These are phyloP conservation scores for Calyptomena viridis DNA, from an alignment of 2,113 vertebrate genomes.

Conservation along the genomic window DNA sequence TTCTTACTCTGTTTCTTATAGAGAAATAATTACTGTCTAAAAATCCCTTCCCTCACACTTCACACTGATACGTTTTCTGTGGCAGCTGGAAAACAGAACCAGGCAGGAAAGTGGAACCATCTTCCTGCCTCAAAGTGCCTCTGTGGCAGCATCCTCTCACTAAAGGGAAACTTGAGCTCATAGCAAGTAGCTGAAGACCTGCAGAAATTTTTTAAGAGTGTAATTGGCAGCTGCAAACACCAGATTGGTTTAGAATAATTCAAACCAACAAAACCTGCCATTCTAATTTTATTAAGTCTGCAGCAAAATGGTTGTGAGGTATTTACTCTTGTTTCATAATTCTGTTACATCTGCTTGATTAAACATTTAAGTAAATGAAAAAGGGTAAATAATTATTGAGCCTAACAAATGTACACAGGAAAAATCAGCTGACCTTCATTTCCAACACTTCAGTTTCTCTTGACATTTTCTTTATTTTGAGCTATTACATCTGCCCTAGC, in stretches of 20 bases:
- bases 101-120: neutral
- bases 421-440: constrained; percentile 27
- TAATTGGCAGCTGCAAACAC: neutral
- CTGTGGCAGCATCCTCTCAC: neutral
- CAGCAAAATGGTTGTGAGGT: neutral
- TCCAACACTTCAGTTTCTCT: constrained; percentile 1
- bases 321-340: constrained; percentile 39
- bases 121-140: neutral
- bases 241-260: neutral
- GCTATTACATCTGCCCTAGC: neutral
- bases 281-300: neutral
- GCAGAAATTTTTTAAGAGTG: neutral
- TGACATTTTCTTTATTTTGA: constrained; percentile 40
- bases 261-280: neutral
- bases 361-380: constrained; percentile 11
- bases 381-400: neutral
- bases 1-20: neutral
- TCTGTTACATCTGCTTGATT: neutral
- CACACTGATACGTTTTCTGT: neutral
- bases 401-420: neutral
- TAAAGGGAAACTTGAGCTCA: neutral
- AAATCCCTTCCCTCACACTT: neutral
- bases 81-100: neutral
- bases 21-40: neutral
- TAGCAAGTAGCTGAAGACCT: neutral